Conservation (phyloP, 1,140 invertebrate species). For the Camponotus floridanus region DNA sequence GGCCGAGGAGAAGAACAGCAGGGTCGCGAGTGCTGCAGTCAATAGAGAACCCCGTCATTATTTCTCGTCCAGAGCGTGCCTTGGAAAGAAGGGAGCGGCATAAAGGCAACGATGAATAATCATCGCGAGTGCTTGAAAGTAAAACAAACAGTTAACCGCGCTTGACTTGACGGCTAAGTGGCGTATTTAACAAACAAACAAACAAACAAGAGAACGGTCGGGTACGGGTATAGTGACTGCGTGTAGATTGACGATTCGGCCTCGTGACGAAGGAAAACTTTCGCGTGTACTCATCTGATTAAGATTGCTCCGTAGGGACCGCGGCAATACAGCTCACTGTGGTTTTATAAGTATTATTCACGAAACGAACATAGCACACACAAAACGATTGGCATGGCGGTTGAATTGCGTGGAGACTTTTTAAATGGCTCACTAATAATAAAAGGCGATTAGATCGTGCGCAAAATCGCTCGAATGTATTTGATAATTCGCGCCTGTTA, state of each 20-base stretch:
- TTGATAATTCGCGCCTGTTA: background rate
- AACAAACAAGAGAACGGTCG: slow-evolving; percentile 65
- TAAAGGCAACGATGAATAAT: slow-evolving; percentile 84
- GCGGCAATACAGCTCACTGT: slow-evolving; percentile 27
- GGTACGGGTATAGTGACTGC: slow-evolving; percentile 40
- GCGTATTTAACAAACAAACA: slow-evolving; percentile 78
- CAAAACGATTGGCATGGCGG: background rate
- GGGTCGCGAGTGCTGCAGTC: slow-evolving; percentile 72
- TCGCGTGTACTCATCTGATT: slow-evolving; percentile 67
- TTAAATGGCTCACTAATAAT: background rate
- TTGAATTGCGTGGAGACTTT: background rate
- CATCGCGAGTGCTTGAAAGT: slow-evolving; percentile 82
- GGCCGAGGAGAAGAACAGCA: slow-evolving; percentile 49
- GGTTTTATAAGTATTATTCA: slow-evolving; percentile 62
- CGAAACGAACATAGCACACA: background rate
- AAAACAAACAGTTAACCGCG: slow-evolving; percentile 83
- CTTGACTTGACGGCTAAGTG: slow-evolving; percentile 82
- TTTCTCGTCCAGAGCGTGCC: slow-evolving; percentile 66
- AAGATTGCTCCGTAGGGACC: slow-evolving; percentile 55
- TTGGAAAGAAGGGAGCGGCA: slow-evolving; percentile 67
- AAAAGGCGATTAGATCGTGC: background rate
- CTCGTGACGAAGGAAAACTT: background rate
- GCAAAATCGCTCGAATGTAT: background rate
- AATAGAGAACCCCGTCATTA: slow-evolving; percentile 78
- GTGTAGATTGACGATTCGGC: slow-evolving; percentile 30